A percentile compares a stretch with the other conserved stretches of the same genome.
These are phyloP conservation scores for Calcarius lapponicus DNA, from an alignment of 2,797 vertebrate species.

Conservation along the genomic window DNA sequence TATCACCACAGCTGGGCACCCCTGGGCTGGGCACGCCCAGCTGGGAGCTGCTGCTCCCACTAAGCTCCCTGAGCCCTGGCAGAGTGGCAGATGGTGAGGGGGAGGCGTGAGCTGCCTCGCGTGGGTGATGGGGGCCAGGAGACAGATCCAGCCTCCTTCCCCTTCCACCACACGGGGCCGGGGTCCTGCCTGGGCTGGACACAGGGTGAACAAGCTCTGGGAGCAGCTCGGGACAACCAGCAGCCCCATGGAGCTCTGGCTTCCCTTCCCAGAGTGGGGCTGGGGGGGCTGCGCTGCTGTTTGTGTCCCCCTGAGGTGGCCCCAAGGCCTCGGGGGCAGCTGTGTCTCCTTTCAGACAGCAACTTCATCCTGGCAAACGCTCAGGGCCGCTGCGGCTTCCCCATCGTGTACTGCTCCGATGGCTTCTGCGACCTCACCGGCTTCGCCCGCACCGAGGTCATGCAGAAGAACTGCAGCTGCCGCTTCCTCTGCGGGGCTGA, in stretches of 20 bases:
- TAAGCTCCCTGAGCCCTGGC: neutral
- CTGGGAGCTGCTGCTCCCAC: neutral
- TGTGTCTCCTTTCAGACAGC: slow-evolving; percentile 83
- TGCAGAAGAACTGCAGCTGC: slow-evolving; percentile 95
- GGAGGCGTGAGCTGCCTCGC: neutral
- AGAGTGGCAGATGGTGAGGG: slow-evolving; percentile 34
- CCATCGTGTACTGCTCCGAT: slow-evolving; percentile 95
- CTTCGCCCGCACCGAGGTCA: slow-evolving; percentile 90
- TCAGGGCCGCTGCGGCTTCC: slow-evolving; percentile 87
- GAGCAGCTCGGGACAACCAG: neutral
- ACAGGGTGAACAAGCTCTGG: neutral
- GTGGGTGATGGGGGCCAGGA: neutral
- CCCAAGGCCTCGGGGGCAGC: neutral
- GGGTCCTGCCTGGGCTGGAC: fast-evolving
- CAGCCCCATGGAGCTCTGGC: neutral
- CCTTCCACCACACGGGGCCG: neutral
- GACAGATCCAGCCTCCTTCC: neutral
- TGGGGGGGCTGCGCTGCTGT: neutral
- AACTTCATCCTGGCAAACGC: slow-evolving; percentile 96
- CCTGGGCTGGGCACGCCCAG: neutral
- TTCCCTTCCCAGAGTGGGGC: neutral
- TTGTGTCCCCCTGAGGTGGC: neutral
- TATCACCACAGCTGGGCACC: neutral
- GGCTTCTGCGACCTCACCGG: slow-evolving; percentile 95
- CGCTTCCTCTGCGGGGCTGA: slow-evolving; percentile 89